A percentile compares a stretch with the other conserved stretches of the same genome.
Evolutionary conservation across 2,797 vertebrate species (phyloP).

Genomic region (Cyclopterus lumpus): DNA sequence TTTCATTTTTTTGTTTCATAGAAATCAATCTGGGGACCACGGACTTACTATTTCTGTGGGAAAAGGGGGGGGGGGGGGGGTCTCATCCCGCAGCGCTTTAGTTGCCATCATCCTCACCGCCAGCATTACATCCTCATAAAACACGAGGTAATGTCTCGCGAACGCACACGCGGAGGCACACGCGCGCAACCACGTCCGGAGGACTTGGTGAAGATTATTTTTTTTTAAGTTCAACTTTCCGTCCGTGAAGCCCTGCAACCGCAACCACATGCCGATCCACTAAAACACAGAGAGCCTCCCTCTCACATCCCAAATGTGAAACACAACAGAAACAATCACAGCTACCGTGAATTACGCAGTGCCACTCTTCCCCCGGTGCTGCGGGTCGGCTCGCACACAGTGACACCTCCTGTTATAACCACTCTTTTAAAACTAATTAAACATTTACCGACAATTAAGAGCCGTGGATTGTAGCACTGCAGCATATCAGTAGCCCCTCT

Average conservation of each 20-base stretch:
- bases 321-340: constrained; percentile 12
- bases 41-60: constrained; percentile 47
- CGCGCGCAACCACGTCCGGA: neutral
- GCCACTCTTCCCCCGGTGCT: constrained; percentile 18
- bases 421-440: constrained; percentile 56
- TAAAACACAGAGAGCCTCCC: constrained; percentile 4
- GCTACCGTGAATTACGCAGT: constrained; percentile 40
- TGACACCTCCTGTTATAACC: constrained; percentile 26
- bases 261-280: neutral
- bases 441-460: constrained; percentile 54
- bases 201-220: neutral
- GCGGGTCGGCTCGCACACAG: neutral
- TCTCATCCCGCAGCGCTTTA: neutral
- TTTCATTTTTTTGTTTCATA: neutral
- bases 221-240: constrained; percentile 53
- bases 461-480: constrained; percentile 68
- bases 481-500: constrained; percentile 49
- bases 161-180: constrained; percentile 2
- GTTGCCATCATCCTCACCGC: neutral
- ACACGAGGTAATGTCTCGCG: neutral
- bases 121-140: neutral
- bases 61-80: neutral
- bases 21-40: constrained; percentile 2
- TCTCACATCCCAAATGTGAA: constrained; percentile 5
- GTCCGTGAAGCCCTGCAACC: constrained; percentile 30